phyloP scores from a whole-genome alignment of 2,888 invertebrate species.

The Harpalus rufipes region DNA sequence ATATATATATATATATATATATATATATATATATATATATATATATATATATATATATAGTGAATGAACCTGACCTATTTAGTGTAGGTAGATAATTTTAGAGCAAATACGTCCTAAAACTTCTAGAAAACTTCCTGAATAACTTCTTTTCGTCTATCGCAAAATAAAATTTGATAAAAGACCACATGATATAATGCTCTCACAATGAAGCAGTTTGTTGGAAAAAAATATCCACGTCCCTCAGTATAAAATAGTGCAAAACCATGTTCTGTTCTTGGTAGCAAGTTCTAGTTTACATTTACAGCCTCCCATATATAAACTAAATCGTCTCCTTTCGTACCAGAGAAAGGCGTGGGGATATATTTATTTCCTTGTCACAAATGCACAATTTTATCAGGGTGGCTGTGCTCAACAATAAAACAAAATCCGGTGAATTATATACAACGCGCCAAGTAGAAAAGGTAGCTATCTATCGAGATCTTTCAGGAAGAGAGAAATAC shows the following conservation, averaged over 20 bases:
- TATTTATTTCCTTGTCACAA: conserved; percentile 27
- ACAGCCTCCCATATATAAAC: conserved; percentile 1
- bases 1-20: too few relatives aligned
- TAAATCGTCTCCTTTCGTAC: conserved; percentile 4
- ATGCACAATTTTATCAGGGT: conserved; percentile 20
- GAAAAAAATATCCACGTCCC: not conserved
- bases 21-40: too few relatives aligned
- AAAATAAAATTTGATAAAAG: not conserved
- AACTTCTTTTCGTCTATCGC: not conserved
- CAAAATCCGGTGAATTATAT: conserved; percentile 35
- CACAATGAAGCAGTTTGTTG: not conserved
- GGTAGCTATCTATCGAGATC: conserved; percentile 17
- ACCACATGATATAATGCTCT: not conserved
- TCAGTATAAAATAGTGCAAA: conserved; percentile 6
- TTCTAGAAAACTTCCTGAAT: too few relatives aligned
- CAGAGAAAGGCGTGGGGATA: conserved; percentile 16
- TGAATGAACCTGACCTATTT: too few relatives aligned
- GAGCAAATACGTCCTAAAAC: too few relatives aligned
- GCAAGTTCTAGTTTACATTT: not conserved
- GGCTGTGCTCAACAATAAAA: conserved; percentile 13
- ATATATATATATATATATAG: too few relatives aligned
- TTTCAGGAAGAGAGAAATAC: not conserved
- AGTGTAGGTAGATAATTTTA: too few relatives aligned
- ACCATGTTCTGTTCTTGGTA: not conserved
- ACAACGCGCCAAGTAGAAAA: conserved; percentile 9